phyloP scores from a whole-genome alignment of 1,140 invertebrate species.

The Bombus confusus region DNA sequence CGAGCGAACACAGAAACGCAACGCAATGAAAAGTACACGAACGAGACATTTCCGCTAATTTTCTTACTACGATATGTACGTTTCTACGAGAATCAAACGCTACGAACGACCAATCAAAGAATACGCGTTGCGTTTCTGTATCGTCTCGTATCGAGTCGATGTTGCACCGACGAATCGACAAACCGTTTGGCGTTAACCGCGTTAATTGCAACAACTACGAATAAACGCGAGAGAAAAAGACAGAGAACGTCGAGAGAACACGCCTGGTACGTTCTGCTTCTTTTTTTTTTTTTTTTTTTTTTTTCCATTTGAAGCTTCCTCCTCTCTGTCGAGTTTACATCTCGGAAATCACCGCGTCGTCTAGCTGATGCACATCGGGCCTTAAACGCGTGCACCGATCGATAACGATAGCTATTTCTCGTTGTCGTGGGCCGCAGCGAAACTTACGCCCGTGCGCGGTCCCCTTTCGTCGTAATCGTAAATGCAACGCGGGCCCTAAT shows the following conservation, averaged over 20 bases:
- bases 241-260: background rate
- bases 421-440: slow-evolving; percentile 7
- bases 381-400: background rate
- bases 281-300: background rate
- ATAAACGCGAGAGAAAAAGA: too few relatives aligned
- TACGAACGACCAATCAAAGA: background rate
- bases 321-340: background rate
- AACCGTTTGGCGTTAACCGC: background rate
- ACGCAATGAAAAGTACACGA: background rate
- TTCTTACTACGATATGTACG: too few relatives aligned
- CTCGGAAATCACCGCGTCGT: too few relatives aligned
- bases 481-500: slow-evolving; percentile 33
- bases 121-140: too few relatives aligned
- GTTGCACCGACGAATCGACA: too few relatives aligned
- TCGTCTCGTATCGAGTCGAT: fast-evolving
- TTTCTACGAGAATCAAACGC: background rate
- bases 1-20: background rate
- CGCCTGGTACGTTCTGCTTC: slow-evolving; percentile 4
- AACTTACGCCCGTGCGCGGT: background rate
- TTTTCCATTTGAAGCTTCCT: background rate
- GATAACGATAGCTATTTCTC: slow-evolving; percentile 6
- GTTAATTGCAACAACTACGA: background rate
- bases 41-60: background rate
- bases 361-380: too few relatives aligned
- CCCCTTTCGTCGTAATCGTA: slow-evolving; percentile 27